A percentile compares a stretch with the other conserved stretches of the same genome.
Evolutionary conservation across 1,140 invertebrate species (phyloP).

Genomic region (Planococcus citri): DNA sequence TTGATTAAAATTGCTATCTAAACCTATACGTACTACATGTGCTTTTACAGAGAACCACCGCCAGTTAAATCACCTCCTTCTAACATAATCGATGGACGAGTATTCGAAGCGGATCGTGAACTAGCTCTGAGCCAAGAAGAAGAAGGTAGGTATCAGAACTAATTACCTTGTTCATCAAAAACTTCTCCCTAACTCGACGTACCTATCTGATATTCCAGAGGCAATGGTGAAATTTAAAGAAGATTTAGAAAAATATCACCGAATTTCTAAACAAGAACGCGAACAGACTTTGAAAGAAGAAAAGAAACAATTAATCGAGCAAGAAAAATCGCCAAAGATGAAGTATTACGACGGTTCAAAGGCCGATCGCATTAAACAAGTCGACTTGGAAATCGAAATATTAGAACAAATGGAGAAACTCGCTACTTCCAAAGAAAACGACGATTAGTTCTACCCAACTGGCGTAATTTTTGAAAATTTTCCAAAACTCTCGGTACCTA

Average conservation of each 20-base stretch:
- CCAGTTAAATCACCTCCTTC: not conserved
- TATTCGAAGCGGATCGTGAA: not conserved
- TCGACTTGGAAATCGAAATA: not conserved
- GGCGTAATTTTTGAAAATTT: not conserved
- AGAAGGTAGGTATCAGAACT: not conserved
- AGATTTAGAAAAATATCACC: not conserved
- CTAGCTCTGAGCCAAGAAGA: not conserved
- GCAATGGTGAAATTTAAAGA: not conserved
- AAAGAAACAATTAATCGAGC: not conserved
- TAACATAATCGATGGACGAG: not conserved
- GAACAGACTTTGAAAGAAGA: not conserved
- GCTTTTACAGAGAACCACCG: not conserved
- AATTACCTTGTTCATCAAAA: not conserved
- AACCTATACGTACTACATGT: not conserved
- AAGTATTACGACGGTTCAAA: not conserved
- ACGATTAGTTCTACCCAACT: not conserved
- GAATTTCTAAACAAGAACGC: not conserved
- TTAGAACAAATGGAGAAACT: conserved; percentile 11
- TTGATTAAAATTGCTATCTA: not conserved
- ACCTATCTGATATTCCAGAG: not conserved
- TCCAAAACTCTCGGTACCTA: too few species aligned
- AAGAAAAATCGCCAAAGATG: not conserved
- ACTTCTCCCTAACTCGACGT: too few species aligned
- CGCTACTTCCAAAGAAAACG: not conserved
- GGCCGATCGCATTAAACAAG: not conserved